phyloP scores from a whole-genome alignment of 2,888 invertebrate species.

The Cataglyphis altisquamis region DNA sequence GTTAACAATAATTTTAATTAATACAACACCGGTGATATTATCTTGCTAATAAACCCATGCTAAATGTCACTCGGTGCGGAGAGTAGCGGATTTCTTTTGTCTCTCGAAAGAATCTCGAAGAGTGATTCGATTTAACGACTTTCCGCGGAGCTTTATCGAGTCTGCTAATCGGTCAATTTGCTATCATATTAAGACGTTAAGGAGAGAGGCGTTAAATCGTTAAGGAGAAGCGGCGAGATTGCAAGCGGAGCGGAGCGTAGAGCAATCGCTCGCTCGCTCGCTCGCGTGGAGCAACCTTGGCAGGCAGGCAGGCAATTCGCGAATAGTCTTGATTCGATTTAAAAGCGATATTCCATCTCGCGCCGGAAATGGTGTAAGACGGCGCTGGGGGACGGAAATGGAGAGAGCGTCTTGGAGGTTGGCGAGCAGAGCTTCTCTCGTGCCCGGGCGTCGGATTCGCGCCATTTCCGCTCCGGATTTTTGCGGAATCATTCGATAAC shows the following conservation, averaged over 20 bases:
- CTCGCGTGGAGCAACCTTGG: constrained; percentile 52
- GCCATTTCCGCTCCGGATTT: constrained; percentile 79
- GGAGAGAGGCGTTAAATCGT: constrained; percentile 74
- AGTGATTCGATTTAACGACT: constrained; percentile 67
- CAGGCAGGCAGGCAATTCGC: constrained; percentile 80
- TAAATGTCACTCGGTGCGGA: constrained; percentile 10
- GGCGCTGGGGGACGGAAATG: constrained; percentile 83
- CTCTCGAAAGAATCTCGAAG: constrained; percentile 47
- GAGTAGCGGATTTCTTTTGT: constrained; percentile 64
- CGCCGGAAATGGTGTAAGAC: constrained; percentile 87
- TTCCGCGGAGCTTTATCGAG: constrained; percentile 56
- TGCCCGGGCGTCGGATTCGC: constrained; percentile 72
- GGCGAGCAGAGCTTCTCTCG: constrained; percentile 63
- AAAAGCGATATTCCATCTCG: constrained; percentile 86
- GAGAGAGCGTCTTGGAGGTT: constrained; percentile 83
- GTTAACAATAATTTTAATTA: neutral
- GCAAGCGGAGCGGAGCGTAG: constrained; percentile 40
- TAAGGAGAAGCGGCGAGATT: constrained; percentile 72
- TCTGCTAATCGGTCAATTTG: constrained; percentile 71
- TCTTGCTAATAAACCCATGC: neutral
- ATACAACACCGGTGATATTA: neutral
- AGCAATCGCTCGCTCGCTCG: constrained; percentile 17
- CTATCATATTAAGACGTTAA: constrained; percentile 75
- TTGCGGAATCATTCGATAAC: constrained; percentile 71
- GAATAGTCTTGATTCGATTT: constrained; percentile 86